Conservation (phyloP, 1,140 invertebrate genomes). For the Drosophila truncata region DNA sequence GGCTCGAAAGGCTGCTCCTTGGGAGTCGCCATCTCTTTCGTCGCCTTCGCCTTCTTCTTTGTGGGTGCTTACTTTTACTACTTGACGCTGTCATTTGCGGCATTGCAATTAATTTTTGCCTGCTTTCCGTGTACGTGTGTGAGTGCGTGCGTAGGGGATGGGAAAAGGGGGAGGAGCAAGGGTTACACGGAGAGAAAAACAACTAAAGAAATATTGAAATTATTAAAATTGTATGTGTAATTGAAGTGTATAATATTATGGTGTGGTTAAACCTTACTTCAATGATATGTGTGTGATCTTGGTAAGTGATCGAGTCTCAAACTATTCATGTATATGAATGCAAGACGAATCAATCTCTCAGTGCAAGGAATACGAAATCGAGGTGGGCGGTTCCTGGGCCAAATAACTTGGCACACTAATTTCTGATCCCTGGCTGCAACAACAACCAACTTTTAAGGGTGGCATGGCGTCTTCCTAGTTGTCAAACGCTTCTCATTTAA, state of each 20-base stretch:
- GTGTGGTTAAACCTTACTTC: too few species aligned
- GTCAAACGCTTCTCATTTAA: conserved; percentile 78
- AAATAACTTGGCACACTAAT: conserved; percentile 74
- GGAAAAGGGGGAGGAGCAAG: conserved; percentile 2
- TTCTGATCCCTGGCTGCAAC: conserved; percentile 64
- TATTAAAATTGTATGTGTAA: not conserved
- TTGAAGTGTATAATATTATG: too few species aligned
- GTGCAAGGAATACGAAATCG: conserved; percentile 13
- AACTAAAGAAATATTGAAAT: not conserved
- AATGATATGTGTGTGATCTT: too few species aligned
- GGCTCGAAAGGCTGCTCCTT: conserved; percentile 24
- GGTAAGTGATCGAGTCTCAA: too few species aligned
- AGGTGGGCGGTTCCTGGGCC: conserved; percentile 27
- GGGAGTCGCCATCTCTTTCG: conserved; percentile 9
- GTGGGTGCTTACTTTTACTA: conserved; percentile 80
- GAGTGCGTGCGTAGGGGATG: conserved; percentile 2
- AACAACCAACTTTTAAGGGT: conserved; percentile 1
- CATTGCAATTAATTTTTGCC: conserved; percentile 82
- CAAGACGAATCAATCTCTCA: not conserved
- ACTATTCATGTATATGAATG: too few species aligned
- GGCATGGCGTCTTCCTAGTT: conserved; percentile 21
- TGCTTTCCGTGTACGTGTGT: conserved; percentile 33
- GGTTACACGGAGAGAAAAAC: not conserved
- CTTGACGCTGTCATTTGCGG: conserved; percentile 82
- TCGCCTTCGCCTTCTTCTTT: conserved; percentile 2